Conservation (phyloP, 2,113 vertebrate genomes). For the Hymenochirus boettgeri region DNA sequence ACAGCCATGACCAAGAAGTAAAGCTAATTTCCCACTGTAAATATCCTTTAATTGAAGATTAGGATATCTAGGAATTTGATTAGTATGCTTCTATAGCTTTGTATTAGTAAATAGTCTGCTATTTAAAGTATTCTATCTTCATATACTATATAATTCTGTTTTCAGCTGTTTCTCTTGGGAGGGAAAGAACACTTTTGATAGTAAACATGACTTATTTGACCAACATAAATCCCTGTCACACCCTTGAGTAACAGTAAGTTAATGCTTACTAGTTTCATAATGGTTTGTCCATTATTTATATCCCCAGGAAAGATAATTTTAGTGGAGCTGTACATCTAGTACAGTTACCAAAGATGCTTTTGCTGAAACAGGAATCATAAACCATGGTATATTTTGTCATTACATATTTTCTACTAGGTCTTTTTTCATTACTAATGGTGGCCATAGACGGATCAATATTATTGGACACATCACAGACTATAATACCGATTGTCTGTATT, state of each 20-base stretch:
- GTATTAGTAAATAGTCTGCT: too few species aligned
- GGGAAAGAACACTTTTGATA: neutral
- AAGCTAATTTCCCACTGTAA: too few species aligned
- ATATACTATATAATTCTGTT: neutral
- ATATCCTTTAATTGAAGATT: too few species aligned
- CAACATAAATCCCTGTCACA: neutral
- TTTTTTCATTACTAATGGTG: too few species aligned
- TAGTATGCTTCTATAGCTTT: too few species aligned
- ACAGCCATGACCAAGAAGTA: too few species aligned
- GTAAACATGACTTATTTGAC: slow-evolving; percentile 3
- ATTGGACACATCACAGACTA: too few species aligned
- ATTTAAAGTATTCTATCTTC: too few species aligned
- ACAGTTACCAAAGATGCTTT: slow-evolving; percentile 20
- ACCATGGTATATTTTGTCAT: slow-evolving; percentile 26
- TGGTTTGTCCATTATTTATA: slow-evolving; percentile 5
- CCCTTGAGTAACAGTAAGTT: neutral
- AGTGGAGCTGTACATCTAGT: slow-evolving; percentile 8
- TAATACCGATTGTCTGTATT: too few species aligned
- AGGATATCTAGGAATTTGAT: too few species aligned
- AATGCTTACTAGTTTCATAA: neutral
- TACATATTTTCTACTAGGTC: slow-evolving; percentile 4
- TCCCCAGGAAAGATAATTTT: slow-evolving; percentile 11
- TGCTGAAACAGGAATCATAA: slow-evolving; percentile 16
- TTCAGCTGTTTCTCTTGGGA: too few species aligned
- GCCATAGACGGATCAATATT: too few species aligned